Percentiles rank a stretch among this genome's conserved stretches.
phyloP scores from a whole-genome alignment of 2,888 invertebrate species.

The Scaeva pyrastri region DNA sequence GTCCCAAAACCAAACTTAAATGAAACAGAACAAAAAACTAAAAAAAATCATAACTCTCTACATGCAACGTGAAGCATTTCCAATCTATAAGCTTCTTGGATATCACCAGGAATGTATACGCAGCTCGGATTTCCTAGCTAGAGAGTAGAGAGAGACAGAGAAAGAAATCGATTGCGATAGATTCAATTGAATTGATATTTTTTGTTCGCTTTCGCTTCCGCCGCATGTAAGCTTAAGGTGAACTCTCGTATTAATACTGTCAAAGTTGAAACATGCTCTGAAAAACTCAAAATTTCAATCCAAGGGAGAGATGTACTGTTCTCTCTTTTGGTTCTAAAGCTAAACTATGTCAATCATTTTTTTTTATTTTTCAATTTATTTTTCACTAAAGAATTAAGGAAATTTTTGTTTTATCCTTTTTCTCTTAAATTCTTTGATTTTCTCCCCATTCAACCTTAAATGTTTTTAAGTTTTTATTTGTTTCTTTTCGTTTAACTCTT shows the following conservation, averaged over 20 bases:
- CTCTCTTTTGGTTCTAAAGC: too few species aligned
- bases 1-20: not conserved
- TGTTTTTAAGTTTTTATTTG: too few species aligned
- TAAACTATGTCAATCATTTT: too few species aligned
- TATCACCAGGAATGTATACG: conserved; percentile 33
- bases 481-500: too few species aligned
- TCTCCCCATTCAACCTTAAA: too few species aligned
- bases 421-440: too few species aligned
- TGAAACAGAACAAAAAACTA: not conserved
- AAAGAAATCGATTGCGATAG: conserved; percentile 48
- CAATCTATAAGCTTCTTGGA: conserved; percentile 1
- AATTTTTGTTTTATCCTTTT: too few species aligned
- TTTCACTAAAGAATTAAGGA: too few species aligned
- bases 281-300: conserved; percentile 5
- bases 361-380: too few species aligned
- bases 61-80: not conserved
- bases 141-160: not conserved
- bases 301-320: too few species aligned
- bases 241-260: conserved; percentile 11
- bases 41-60: conserved; percentile 1
- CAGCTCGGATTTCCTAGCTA: conserved; percentile 9
- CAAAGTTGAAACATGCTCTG: conserved; percentile 8
- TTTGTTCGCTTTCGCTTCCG: conserved; percentile 3
- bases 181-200: conserved; percentile 63
- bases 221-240: conserved; percentile 8